These are phyloP conservation scores for Gambusia holbrooki DNA, from an alignment of 2,113 vertebrate species.

Conservation along the genomic window DNA sequence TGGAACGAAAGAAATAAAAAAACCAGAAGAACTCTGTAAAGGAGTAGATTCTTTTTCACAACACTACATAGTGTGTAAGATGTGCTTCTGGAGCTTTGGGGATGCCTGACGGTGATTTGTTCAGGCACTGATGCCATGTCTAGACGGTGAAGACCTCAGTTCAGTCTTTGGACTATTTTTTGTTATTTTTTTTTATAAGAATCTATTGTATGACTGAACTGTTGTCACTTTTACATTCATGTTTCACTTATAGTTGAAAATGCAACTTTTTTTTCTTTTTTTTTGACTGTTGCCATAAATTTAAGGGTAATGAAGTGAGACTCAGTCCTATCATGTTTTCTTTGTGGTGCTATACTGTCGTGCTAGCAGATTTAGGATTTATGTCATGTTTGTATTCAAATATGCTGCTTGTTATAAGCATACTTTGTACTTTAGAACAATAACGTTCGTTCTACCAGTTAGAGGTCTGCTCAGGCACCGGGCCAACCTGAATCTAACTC, in stretches of 20 bases:
- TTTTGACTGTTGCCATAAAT: slow-evolving; percentile 51
- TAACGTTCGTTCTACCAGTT: slow-evolving; percentile 32
- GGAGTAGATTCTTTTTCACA: no score
- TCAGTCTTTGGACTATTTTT: slow-evolving; percentile 22
- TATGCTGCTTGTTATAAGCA: slow-evolving; percentile 54
- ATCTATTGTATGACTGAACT: slow-evolving; percentile 72
- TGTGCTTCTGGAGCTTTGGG: slow-evolving; percentile 26
- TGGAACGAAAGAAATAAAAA: no score
- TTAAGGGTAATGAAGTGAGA: slow-evolving; percentile 43
- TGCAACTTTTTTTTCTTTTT: slow-evolving; percentile 7
- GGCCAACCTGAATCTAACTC: slow-evolving; percentile 69
- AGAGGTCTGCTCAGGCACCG: slow-evolving; percentile 62
- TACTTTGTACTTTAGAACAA: slow-evolving; percentile 39
- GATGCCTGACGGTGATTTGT: background rate
- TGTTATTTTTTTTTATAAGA: slow-evolving; percentile 55
- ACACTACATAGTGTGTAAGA: background rate
- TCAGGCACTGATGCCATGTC: slow-evolving; percentile 66
- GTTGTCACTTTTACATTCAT: slow-evolving; percentile 42
- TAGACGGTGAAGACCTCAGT: slow-evolving; percentile 61
- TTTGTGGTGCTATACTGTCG: slow-evolving; percentile 14
- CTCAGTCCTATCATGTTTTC: slow-evolving; percentile 46
- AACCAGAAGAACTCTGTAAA: no score
- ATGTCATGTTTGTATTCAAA: slow-evolving; percentile 39
- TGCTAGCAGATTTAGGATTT: slow-evolving; percentile 47
- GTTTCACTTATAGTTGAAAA: slow-evolving; percentile 41